Percentiles rank a stretch among this genome's conserved stretches.
Evolutionary conservation across 2,113 vertebrate genomes (phyloP).

Genomic region (Psophia crepitans): DNA sequence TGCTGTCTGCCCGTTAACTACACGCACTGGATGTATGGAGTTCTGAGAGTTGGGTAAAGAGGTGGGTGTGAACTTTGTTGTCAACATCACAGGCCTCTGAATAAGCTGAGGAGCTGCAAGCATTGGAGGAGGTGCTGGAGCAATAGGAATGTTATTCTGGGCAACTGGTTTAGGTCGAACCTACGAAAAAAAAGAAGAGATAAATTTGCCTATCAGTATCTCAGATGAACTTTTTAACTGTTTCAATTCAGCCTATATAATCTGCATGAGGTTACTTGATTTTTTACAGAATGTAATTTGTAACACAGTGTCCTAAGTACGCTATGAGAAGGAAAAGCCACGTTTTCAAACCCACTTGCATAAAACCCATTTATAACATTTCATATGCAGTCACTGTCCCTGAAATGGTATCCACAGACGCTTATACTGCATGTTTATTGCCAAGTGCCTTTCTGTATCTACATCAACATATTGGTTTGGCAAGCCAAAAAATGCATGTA

Average conservation of each 20-base stretch:
- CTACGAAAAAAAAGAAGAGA: conserved; percentile 51
- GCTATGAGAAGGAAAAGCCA: neutral
- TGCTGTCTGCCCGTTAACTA: conserved; percentile 92
- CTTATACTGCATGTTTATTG: neutral
- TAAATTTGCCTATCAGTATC: neutral
- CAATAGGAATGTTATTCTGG: conserved; percentile 94
- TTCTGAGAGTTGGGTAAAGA: conserved; percentile 86
- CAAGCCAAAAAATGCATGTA: neutral
- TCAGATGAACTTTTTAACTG: neutral
- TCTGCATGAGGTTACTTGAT: neutral
- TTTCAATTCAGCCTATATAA: neutral
- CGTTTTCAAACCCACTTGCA: conserved; percentile 16
- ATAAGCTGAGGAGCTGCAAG: conserved; percentile 94
- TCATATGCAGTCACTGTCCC: neutral
- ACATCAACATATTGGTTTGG: neutral
- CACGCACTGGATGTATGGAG: conserved; percentile 95
- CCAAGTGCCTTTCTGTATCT: neutral
- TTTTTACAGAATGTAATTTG: conserved; percentile 6
- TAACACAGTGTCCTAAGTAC: neutral
- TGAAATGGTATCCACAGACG: neutral
- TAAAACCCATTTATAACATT: neutral
- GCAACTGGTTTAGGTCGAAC: conserved; percentile 90
- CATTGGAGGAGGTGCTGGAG: conserved; percentile 95
- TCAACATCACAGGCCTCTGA: conserved; percentile 93
- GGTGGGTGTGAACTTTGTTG: conserved; percentile 88